Evolutionary conservation across 2,797 vertebrate genomes (phyloP).

Genomic region (Coluber constrictor): DNA sequence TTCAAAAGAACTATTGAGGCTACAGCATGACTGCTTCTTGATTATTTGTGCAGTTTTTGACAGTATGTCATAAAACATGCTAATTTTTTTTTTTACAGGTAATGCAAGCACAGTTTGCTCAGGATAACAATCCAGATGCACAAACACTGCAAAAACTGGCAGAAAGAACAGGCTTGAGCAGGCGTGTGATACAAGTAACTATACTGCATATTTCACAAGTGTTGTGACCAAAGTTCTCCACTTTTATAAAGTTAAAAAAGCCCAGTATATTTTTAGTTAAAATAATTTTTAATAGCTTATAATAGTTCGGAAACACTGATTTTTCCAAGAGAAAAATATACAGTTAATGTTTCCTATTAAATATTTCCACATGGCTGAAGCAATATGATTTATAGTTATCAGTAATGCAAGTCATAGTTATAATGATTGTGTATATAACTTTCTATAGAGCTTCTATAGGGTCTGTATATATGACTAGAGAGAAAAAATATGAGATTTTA

Average conservation of each 20-base stretch:
- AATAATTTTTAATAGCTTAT: not conserved
- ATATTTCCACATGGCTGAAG: not conserved
- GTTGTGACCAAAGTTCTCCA: conserved; percentile 9
- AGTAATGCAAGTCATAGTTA: not conserved
- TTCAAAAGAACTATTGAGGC: not conserved
- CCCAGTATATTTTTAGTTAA: conserved; percentile 1
- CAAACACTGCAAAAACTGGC: conserved; percentile 91
- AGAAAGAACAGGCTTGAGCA: conserved; percentile 92
- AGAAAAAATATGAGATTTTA: not conserved
- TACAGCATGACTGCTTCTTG: conserved; percentile 13
- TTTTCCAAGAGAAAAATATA: not conserved
- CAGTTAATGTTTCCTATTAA: not conserved
- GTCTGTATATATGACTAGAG: not conserved
- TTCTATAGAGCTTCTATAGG: not conserved
- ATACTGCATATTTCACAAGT: not conserved
- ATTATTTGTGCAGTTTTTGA: conserved; percentile 9
- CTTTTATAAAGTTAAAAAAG: not conserved
- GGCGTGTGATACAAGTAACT: conserved; percentile 94
- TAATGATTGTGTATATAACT: not conserved
- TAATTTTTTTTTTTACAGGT: conserved; percentile 72
- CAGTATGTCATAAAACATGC: not conserved
- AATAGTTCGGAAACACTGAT: not conserved
- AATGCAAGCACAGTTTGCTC: conserved; percentile 93
- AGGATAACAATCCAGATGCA: conserved; percentile 93
- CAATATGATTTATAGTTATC: not conserved